Base-by-base conservation (phyloP, 2,797 vertebrate genomes). In the Simalia tracyae region DNA sequence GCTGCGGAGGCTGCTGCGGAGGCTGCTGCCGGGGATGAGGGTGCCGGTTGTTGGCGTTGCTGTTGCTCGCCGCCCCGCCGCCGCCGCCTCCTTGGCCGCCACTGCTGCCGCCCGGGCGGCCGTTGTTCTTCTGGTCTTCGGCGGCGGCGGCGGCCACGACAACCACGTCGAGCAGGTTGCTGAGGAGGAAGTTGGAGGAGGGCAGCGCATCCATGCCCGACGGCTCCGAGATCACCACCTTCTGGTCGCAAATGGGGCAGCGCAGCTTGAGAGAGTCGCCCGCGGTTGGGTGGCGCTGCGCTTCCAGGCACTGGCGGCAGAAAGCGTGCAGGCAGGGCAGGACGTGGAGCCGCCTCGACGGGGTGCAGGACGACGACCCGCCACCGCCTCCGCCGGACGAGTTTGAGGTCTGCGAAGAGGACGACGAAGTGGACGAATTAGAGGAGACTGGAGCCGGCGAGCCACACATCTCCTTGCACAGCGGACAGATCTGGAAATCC, bases 381-480 rank as follows among this genome's bases (percentile, higher is more conserved):
- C 90, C 90, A 90, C 95, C 86, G 84, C 96, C 94, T 63, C 97
- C 95, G 81, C 97, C 97, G 93, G 98, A 98, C 95, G 98, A 98
- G 93, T 96, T 97, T 8, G 98, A 99, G 94, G 98, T 98, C 94
- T 98, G 98, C 10, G 98, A 98, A 72, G 98, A 99, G 2, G 98
- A 98, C 0, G 98, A 98, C 9, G 98, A 99, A 94, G 98, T 98
- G 91, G 98, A 99, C 1, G 98, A 98, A 97, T 97, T 98, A 96
- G 98, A 98, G 92, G 98, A 98, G 95, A 98, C 98, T 11, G 98
- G 98, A 90, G 98, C 98, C 1, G 98, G 98, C 93, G 98, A 98
- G 95, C 98, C 98, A 94, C 98, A 99, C 96, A 98, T 97, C 98
- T 99, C 98, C 97, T 99, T 99, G 97, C 99, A 99, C 96, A 99